A percentile compares a stretch with the other conserved stretches of the same genome.
Conservation (phyloP, 2,113 vertebrate genomes). For the Manacus vitellinus region DNA sequence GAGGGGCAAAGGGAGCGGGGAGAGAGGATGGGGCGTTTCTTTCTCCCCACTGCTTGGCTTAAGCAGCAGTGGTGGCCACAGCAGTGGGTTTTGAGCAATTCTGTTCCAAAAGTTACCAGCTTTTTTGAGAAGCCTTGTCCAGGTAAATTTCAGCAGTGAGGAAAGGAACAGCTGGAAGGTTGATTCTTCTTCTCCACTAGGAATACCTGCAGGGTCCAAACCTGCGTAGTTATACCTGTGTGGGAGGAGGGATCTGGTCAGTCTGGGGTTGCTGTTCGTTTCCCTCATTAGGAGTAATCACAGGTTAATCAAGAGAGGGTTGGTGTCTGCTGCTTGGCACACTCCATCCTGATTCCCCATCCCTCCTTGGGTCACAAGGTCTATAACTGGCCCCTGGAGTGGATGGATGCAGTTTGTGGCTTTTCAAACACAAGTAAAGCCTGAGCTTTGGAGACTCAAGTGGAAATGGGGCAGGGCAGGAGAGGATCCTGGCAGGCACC, state of each 20-base stretch:
- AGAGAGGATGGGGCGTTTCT: background rate
- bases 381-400: background rate
- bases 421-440: background rate
- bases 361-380: background rate
- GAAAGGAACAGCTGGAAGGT: background rate
- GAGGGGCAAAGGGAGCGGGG: background rate
- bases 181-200: background rate
- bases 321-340: background rate
- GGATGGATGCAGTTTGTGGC: rapidly evolving
- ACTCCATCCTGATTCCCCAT: rapidly evolving
- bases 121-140: background rate
- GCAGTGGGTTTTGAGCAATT: background rate
- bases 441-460: background rate
- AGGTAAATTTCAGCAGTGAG: background rate
- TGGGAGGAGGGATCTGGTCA: background rate
- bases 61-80: background rate
- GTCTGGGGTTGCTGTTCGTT: background rate
- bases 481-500: rapidly evolving
- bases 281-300: background rate
- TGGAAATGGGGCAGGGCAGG: background rate
- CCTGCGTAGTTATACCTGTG: background rate
- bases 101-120: background rate
- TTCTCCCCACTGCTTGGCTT: background rate
- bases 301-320: background rate
- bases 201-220: background rate